Percentiles rank a stretch among this genome's conserved stretches.
Evolutionary conservation across 2,888 invertebrate species (phyloP).

Genomic region (Calliphora vomitoria): DNA sequence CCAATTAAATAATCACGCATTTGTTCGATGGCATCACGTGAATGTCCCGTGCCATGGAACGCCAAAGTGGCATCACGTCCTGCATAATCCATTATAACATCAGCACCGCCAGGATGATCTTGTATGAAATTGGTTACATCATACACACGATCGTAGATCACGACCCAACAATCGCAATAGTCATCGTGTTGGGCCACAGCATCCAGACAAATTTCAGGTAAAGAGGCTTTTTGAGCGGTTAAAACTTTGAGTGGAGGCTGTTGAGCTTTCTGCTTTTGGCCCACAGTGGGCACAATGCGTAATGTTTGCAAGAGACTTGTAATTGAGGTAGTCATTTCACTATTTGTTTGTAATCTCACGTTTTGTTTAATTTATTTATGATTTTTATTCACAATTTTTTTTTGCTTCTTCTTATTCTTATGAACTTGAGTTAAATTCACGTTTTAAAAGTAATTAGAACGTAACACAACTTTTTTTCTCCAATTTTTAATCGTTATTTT

Average conservation of each 20-base stretch:
- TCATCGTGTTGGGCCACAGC: conserved; percentile 92
- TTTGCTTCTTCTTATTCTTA: conserved; percentile 8
- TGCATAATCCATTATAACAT: conserved; percentile 92
- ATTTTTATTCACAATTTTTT: background rate
- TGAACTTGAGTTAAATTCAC: conserved; percentile 23
- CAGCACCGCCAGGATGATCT: conserved; percentile 93
- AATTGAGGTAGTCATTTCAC: conserved; percentile 78
- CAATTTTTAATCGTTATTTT: background rate
- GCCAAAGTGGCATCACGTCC: conserved; percentile 94
- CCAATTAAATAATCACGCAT: conserved; percentile 91
- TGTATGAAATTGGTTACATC: conserved; percentile 91
- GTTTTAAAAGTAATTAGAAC: conserved; percentile 32
- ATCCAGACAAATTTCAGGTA: conserved; percentile 87
- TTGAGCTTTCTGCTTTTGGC: conserved; percentile 39
- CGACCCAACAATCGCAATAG: conserved; percentile 91
- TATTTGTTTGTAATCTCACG: background rate
- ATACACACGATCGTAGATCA: conserved; percentile 94
- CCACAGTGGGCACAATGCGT: conserved; percentile 75
- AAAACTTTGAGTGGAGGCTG: conserved; percentile 55
- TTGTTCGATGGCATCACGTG: conserved; percentile 87
- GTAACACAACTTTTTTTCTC: background rate
- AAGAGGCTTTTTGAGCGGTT: conserved; percentile 16
- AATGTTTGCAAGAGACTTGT: conserved; percentile 79
- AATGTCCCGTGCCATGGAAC: conserved; percentile 92
- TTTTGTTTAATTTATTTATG: conserved; percentile 27